phyloP scores from a whole-genome alignment of 2,888 invertebrate species.

The Cylloceria caligata region DNA sequence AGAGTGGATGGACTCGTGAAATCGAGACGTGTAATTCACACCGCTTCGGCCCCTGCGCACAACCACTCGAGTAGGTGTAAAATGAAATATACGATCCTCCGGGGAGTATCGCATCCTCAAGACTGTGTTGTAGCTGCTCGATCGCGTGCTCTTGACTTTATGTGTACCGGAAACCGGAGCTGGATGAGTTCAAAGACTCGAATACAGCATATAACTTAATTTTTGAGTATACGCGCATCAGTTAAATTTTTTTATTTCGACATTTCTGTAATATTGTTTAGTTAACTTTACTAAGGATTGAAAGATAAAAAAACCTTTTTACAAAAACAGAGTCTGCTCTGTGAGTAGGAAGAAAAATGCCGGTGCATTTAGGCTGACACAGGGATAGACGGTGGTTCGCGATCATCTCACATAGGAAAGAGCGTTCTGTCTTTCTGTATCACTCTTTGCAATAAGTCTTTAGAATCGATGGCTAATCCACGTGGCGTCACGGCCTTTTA shows the following conservation, averaged over 20 bases:
- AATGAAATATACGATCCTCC: slow-evolving; percentile 38
- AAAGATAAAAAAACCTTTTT: too few species aligned
- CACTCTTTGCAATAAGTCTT: background rate
- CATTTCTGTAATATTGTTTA: background rate
- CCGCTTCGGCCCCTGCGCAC: slow-evolving; percentile 22
- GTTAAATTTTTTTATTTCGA: too few species aligned
- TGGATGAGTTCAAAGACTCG: background rate
- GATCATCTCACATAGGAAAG: background rate
- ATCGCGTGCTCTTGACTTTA: slow-evolving; percentile 52
- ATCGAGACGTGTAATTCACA: slow-evolving; percentile 51
- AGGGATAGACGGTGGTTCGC: background rate
- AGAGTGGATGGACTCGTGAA: slow-evolving; percentile 22
- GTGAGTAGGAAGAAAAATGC: too few species aligned
- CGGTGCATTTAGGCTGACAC: background rate
- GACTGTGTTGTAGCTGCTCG: slow-evolving; percentile 41
- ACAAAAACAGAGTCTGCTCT: too few species aligned
- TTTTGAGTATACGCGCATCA: too few species aligned
- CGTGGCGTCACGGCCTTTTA: background rate
- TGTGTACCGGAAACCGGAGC: background rate
- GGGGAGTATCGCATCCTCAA: slow-evolving; percentile 35
- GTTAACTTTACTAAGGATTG: background rate
- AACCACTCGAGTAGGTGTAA: slow-evolving; percentile 34
- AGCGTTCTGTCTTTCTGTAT: background rate
- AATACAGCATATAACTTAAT: background rate
- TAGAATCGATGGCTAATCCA: background rate